Conservation (phyloP, 2,888 invertebrate species). For the Ormyrus nitidulus region DNA sequence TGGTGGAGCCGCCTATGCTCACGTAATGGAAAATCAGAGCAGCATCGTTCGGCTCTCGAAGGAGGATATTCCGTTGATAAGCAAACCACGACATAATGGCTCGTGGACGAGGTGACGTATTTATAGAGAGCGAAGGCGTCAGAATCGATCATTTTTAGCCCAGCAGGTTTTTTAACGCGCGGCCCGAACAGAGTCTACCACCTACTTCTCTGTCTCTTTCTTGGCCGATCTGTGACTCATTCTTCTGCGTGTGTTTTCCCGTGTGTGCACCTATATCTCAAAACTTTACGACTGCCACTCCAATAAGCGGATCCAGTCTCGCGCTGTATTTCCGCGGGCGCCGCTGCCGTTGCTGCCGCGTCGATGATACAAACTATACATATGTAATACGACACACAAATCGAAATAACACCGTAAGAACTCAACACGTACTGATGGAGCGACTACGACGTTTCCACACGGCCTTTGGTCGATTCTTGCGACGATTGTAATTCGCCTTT, state of each 20-base stretch:
- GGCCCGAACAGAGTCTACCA: constrained; percentile 5
- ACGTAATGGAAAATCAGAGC: constrained; percentile 53
- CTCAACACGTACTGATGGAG: constrained; percentile 46
- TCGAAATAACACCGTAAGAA: constrained; percentile 14
- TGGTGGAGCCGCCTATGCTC: constrained; percentile 35
- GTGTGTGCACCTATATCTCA: not conserved
- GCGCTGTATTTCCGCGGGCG: not conserved
- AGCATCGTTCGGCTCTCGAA: constrained; percentile 77
- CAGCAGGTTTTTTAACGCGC: constrained; percentile 39
- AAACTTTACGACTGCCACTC: constrained; percentile 20
- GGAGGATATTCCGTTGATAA: constrained; percentile 84
- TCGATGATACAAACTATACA: constrained; percentile 28
- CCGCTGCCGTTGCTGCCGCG: not conserved
- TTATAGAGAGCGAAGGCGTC: constrained; percentile 29
- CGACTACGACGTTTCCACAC: constrained; percentile 51
- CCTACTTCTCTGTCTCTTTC: no score
- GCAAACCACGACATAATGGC: constrained; percentile 80
- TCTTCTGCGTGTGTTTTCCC: constrained; percentile 40
- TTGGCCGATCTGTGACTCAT: constrained; percentile 34
- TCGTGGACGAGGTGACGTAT: constrained; percentile 78
- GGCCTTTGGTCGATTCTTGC: constrained; percentile 51
- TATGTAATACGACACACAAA: constrained; percentile 33
- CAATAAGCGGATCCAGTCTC: constrained; percentile 7
- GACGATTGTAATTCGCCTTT: constrained; percentile 50
- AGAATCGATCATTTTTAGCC: constrained; percentile 42